Evolutionary conservation across 2,113 vertebrate genomes (phyloP), one percentile per base, ranked within the genome.

Genomic region (Brachionichthys hirsutus): DNA sequence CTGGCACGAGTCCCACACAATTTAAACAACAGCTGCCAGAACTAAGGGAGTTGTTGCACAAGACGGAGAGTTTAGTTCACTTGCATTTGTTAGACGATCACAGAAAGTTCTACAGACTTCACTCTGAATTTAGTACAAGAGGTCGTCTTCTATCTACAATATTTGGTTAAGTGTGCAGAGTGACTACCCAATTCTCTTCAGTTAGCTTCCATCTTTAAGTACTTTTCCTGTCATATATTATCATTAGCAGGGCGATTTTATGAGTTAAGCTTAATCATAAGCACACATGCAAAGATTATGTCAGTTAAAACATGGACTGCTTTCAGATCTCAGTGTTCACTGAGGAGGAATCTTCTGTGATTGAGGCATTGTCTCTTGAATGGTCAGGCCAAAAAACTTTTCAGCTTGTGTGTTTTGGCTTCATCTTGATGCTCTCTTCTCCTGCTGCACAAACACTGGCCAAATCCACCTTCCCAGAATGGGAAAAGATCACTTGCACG

Each of bases 401-500:
- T 65, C 56, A 34, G 81, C 53, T 81, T 86, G 84, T 85, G 78
- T 83, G 58, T 62, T 70, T 87, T 85, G 86, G 82, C 80, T 40
- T 62, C 62, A 59, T 67, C 40, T 19, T 52, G 59, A 70, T 74
- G 62, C 65, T 50, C 56, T n/a, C 42, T 45, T 66, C 59, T 70
- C 46, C 74, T 72, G 11, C 68, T 67, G 73, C 70, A 56, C n/a
- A 52, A 67, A 50, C 65, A 17, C 38, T 2, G 15, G 67, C 78
- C 80, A 85, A 82, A 68, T 72, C 62, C 59, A 79, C 60, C 67
- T 71, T 80, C 62, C 73, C 18, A 69, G 47, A 74, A 54, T 58
- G 52, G 48, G 71, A 67, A 66, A 68, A 57, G 41, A 61, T 53
- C 24, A 63, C 22, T 46, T 55, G 57, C 57, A 70, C 9, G 43